Evolutionary conservation across 2,888 invertebrate species (phyloP), one percentile per base, ranked within the genome.

Genomic region (Shargacucullia verbasci): DNA sequence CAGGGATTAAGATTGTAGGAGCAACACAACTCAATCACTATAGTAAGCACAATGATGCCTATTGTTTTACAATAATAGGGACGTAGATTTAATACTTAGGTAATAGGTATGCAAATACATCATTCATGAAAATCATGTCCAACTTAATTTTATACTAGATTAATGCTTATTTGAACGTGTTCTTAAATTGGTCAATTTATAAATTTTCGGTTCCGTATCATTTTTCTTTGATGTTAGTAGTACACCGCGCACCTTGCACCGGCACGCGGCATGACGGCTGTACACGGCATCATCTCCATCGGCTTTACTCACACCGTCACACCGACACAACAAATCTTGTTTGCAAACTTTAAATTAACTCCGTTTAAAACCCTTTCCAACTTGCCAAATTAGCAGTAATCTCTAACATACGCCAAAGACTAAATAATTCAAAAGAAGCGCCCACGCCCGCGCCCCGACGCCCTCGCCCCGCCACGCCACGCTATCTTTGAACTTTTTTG

Each of bases 321-420:
- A 25, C 20, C 29, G 12, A 35, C 11, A 35, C 11, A 12, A 46
- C 48, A 39, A 56, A 49, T 53, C 15, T 56, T 50, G 15, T 71
- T 63, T 45, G 50, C 56, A 34, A 81, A 78, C 70, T 80, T 80
- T 71, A 71, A 60, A 80, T 80, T 68, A 70, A 65, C 31, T 65
- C 52, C 13, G 35, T 39, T 39, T 35, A 12, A 52, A 63, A 72
- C 61, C 70, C 65, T 68, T 72, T 50, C 46, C 58, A 49, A 67
- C 48, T 68, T 68, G 66, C 60, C 53, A 64, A 64, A 70, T 79
- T 74, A 76, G 62, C 66, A 57, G 67, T 73, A 63, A 73, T 63
- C 61, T 48, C 55, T 46, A 41, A 59, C 66, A 73, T 60, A 70
- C 44, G 43, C 41, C 43, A 13, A 31, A 31, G 59, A 47, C 53